Percentiles rank a stretch among this genome's conserved stretches.
These are phyloP conservation scores for Subanguina moxae DNA, from an alignment of 1,140 invertebrate genomes.

Conservation along the genomic window DNA sequence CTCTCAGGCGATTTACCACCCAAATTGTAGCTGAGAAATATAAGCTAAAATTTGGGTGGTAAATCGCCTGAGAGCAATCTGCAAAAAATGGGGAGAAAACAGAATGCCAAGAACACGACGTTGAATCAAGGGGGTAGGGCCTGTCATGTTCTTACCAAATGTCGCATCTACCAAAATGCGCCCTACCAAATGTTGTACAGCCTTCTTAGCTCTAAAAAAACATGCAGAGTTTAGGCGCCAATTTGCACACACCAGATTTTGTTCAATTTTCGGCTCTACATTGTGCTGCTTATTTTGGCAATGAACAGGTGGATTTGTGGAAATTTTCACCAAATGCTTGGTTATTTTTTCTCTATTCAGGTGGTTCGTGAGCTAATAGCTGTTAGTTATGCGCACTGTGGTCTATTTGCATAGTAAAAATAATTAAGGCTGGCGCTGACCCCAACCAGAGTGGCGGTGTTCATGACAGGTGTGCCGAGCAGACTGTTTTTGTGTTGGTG, in stretches of 20 bases:
- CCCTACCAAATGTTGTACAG: too few species aligned
- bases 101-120: too few species aligned
- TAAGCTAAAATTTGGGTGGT: too few species aligned
- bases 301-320: constrained; percentile 62
- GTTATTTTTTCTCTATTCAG: not conserved
- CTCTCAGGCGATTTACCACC: too few species aligned
- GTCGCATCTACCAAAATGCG: too few species aligned
- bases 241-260: constrained; percentile 61
- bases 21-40: too few species aligned
- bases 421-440: constrained; percentile 61
- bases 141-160: too few species aligned
- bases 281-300: constrained; percentile 63
- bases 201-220: constrained; percentile 31
- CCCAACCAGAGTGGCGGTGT: constrained; percentile 51
- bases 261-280: constrained; percentile 63
- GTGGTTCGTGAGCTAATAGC: constrained; percentile 3
- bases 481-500: not conserved
- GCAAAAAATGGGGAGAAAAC: too few species aligned
- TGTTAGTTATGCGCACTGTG: not conserved
- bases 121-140: too few species aligned
- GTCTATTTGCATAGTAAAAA: too few species aligned
- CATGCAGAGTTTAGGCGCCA: constrained; percentile 55
- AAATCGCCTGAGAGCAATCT: too few species aligned
- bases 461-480: constrained; percentile 46
- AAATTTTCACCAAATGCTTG: not conserved